A percentile compares a stretch with the other conserved stretches of the same genome.
Evolutionary conservation across 2,113 vertebrate species (phyloP).

Genomic region (Stegastes partitus): DNA sequence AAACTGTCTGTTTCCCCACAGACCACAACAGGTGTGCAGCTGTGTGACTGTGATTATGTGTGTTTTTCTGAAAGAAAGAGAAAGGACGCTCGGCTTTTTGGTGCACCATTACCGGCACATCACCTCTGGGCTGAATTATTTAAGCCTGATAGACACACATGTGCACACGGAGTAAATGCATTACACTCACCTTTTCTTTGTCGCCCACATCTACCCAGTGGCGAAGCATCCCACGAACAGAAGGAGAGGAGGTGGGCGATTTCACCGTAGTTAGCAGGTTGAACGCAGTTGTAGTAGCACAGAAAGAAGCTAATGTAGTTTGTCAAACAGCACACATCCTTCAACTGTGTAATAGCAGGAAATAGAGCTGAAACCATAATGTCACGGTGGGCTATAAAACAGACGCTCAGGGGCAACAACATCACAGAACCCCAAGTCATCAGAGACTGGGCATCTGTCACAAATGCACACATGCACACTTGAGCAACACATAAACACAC

Average conservation of each 20-base stretch:
- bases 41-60: constrained; percentile 36
- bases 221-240: constrained; percentile 22
- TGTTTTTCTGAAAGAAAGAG: constrained; percentile 38
- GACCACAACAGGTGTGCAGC: constrained; percentile 62
- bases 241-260: background rate
- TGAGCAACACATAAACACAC: constrained; percentile 33
- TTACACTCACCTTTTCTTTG: constrained; percentile 36
- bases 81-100: constrained; percentile 9
- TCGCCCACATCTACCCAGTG: constrained; percentile 17
- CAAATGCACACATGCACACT: constrained; percentile 31
- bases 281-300: constrained; percentile 14
- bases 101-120: constrained; percentile 50
- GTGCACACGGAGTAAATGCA: constrained; percentile 35
- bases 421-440: constrained; percentile 48
- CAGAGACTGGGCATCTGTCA: constrained; percentile 55
- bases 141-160: constrained; percentile 38
- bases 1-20: constrained; percentile 44
- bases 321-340: constrained; percentile 42
- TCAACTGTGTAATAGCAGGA: constrained; percentile 52
- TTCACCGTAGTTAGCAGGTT: constrained; percentile 37
- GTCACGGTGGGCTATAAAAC: constrained; percentile 52
- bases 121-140: constrained; percentile 66
- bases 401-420: constrained; percentile 50
- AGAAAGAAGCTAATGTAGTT: constrained; percentile 41
- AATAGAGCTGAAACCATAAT: constrained; percentile 62